Evolutionary conservation across 2,797 vertebrate genomes (phyloP).

Genomic region (Jordanella pulchra): DNA sequence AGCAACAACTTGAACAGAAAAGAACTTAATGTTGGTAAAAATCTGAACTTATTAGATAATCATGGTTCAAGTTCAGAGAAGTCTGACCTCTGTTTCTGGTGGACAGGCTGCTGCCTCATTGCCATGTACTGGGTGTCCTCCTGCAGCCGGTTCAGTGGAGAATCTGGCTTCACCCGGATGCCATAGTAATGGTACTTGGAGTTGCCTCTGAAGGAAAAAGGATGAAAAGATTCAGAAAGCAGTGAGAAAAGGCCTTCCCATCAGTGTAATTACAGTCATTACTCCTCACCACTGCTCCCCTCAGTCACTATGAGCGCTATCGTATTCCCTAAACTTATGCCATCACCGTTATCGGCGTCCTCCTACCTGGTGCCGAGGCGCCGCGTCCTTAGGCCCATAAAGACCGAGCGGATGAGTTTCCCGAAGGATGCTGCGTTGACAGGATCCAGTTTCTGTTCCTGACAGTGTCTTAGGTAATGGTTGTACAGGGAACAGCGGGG

Average conservation of each 20-base stretch:
- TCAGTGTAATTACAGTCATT: constrained; percentile 67
- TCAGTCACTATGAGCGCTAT: constrained; percentile 46
- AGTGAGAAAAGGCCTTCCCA: constrained; percentile 52
- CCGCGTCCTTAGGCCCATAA: constrained; percentile 94
- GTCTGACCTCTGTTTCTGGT: constrained; percentile 96
- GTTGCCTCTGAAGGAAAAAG: constrained; percentile 87
- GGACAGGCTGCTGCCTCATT: constrained; percentile 95
- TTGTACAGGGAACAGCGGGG: constrained; percentile 94
- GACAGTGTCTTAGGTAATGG: constrained; percentile 96
- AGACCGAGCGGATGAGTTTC: constrained; percentile 96
- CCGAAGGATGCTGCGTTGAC: constrained; percentile 97
- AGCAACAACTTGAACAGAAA: no score
- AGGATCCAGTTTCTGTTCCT: constrained; percentile 96
- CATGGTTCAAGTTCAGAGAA: background rate
- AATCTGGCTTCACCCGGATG: constrained; percentile 97
- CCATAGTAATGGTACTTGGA: constrained; percentile 99
- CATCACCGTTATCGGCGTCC: constrained; percentile 61
- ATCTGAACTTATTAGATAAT: background rate
- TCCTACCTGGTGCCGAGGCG: constrained; percentile 93
- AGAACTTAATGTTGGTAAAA: background rate
- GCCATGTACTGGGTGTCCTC: constrained; percentile 98
- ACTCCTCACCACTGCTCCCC: constrained; percentile 49
- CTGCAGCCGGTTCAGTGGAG: constrained; percentile 92
- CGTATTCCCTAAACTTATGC: constrained; percentile 51
- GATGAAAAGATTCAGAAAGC: constrained; percentile 52